Evolutionary conservation across 2,888 invertebrate species (phyloP), one percentile per base, ranked within the genome.

Genomic region (Encarsia formosa): DNA sequence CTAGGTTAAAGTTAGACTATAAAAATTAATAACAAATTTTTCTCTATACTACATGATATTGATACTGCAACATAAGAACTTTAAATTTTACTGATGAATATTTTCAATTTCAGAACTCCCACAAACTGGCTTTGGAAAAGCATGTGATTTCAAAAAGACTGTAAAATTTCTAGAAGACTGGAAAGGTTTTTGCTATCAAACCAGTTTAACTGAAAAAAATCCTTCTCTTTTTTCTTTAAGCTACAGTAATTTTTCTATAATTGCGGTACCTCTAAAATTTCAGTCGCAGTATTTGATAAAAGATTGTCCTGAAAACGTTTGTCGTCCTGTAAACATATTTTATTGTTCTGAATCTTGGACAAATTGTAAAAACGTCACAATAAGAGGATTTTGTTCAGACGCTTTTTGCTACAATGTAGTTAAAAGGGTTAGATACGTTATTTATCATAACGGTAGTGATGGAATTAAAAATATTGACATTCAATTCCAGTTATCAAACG

Each of bases 361-460:
- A 23, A 11, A 18, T 15, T 73, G 73, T 45, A 64, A 63, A 23
- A 54, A 51, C 4, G 58, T 53, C 42, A 43, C 54, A 38, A 35
- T 45, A 5, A 42, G 56, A 34, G 63, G 63, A 40, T 61, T 55
- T 19, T 74, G 72, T 44, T 11, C 35, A 0, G 65, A 68, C 40
- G 59, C 60, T 32, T 52, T 50, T 18, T 78, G 78, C 56, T 48
- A 47, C 5, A 75, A 77, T 57, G 65, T 74, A 16, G 68, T 76
- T 2, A 69, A 65, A 44, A 61, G 61, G 26, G 62, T 78, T 3
- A 66, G 67, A 43, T 75, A 76, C 49, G 58, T 67, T 3, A 64
- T 79, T 42, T 52, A 61, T 46, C 77, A 79, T 56, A 77, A 78
- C 59, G 80, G 80, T 4, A 75, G 76, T 0, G 60, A 64, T 32